These are phyloP conservation scores for cattle (Bos taurus) DNA, from an alignment of 2,113 vertebrate genomes.

Conservation along the genomic window ARS-UCD2.0 NC_037331.1:4154001-4154500, in stretches of 20 bases:
- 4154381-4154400: neutral
- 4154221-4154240: neutral
- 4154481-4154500: neutral
- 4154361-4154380: no score
- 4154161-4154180: neutral
- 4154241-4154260: neutral
- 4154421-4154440: neutral
- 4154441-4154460: neutral
- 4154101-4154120: neutral
- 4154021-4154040: neutral
- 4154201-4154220: neutral
- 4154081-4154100: neutral
- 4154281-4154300: neutral
- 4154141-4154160: neutral
- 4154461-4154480: neutral
- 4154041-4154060: neutral
- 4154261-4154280: no score
- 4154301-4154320: neutral
- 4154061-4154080: neutral
- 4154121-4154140: neutral
- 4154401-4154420: neutral
- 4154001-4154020: neutral
- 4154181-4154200: fast-evolving
- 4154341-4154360: neutral
- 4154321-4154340: neutral